Base-by-base conservation (phyloP, 35 echinoderm and acorn worm genomes). In the Stichopus chloronotus region DNA sequence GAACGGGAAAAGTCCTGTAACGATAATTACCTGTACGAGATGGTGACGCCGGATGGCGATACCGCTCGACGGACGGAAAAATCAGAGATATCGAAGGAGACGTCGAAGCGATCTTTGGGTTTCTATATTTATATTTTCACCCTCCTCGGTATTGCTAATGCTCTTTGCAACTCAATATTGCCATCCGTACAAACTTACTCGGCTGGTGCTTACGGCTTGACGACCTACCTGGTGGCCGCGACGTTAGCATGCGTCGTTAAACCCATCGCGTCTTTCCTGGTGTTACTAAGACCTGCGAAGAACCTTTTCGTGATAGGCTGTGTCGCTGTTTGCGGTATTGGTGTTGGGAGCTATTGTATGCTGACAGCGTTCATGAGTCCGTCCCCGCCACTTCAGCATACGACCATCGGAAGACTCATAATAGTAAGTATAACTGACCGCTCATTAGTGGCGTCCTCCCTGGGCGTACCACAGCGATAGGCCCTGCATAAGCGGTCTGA, bases 151-250 rank as follows among this genome's bases (percentile, higher is more conserved):
- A 91, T 91, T 78, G 95, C 96, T 9, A 96, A 93, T 86, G 95
- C 95, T 23, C 72, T 99, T 8, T 95, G 83, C 61, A 99, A 99
- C 25, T 95, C 95, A 24, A 77, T 96, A 22, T 91, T 99, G 25
- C 93, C 97, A 14, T 99, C 97, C 13, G 94, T 99, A 8, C 97
- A 99, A 92, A 94, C 90, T 76, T 99, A 92, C 57, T 99, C 97
- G 5, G 92, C 91, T 6, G 95, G 91, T 13, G 91, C 95, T 0
- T 99, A 99, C 60, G 93, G 95, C 12, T 79, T 93, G 25, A 93
- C 88, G 61, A 93, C 97, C 4, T 99, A 99, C 76, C 95, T 96
- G 4, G 79, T 99, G 7, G 97, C 97, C 24, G 95, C 95, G 12
- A 99, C 97, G 0, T 54, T 99, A 23, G 93, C 83, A 4, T 94